Conservation (phyloP, 2,888 invertebrate genomes). For the Leuctra nigra region DNA sequence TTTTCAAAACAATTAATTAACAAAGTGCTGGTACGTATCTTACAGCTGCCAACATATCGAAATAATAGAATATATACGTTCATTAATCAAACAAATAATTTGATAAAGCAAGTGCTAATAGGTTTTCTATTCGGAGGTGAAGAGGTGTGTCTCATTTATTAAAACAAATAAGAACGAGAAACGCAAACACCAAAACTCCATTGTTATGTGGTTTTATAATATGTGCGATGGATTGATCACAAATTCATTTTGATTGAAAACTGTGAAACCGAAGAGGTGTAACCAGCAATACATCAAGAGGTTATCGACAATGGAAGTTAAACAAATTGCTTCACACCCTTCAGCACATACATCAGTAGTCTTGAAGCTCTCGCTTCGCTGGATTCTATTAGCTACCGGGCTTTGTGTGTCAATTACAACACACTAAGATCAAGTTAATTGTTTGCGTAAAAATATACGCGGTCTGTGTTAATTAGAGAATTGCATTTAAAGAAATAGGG, state of each 20-base stretch:
- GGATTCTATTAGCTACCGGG: conserved; percentile 10
- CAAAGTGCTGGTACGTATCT: background rate
- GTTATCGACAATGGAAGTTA: no score
- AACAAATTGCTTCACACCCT: no score
- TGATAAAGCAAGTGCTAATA: conserved; percentile 2
- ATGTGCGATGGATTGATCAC: no score
- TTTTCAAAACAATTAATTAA: conserved; percentile 13
- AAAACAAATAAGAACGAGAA: conserved; percentile 9
- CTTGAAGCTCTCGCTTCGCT: no score
- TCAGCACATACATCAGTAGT: no score
- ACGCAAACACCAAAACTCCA: no score
- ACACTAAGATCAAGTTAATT: background rate
- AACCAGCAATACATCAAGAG: no score
- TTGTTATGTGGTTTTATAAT: background rate
- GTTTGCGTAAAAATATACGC: background rate
- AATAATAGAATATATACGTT: background rate
- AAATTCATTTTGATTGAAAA: no score
- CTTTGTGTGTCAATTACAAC: conserved; percentile 9
- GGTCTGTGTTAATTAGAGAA: conserved; percentile 6
- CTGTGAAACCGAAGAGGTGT: no score
- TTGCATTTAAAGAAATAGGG: background rate
- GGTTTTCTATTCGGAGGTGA: conserved; percentile 6
- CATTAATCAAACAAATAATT: background rate
- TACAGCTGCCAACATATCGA: background rate
- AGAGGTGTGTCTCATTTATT: conserved; percentile 1